Evolutionary conservation across 1,140 invertebrate genomes (phyloP).

Genomic region (Trypoxylus dichotomus): DNA sequence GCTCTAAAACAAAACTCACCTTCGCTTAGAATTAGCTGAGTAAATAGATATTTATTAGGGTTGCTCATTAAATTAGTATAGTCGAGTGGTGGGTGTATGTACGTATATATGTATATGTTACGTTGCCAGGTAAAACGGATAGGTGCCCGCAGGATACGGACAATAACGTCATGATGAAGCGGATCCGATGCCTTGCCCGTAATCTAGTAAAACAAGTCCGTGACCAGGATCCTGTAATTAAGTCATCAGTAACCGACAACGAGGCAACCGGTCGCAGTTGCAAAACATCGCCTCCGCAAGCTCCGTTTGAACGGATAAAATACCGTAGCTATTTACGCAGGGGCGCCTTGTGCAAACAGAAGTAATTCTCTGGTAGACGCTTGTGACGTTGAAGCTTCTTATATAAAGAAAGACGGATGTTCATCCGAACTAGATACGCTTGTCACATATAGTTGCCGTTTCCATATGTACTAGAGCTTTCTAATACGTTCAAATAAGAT

Average conservation of each 20-base stretch:
- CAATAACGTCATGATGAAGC: background rate
- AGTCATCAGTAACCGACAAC: conserved; percentile 1
- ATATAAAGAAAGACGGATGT: background rate
- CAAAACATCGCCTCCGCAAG: background rate
- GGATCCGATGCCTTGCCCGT: background rate
- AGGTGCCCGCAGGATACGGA: background rate
- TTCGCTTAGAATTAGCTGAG: background rate
- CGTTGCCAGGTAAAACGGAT: background rate
- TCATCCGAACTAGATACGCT: background rate
- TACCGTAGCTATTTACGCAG: background rate
- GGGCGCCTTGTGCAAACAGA: background rate
- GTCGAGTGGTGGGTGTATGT: background rate
- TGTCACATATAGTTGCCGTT: no score
- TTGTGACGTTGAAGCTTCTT: background rate
- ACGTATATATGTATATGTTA: background rate
- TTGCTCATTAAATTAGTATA: background rate
- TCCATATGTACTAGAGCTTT: no score
- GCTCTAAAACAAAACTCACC: no score
- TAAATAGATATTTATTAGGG: background rate
- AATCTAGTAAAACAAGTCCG: conserved; percentile 6
- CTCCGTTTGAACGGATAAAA: background rate
- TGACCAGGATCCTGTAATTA: background rate
- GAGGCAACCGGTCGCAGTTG: background rate
- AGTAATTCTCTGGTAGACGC: background rate
- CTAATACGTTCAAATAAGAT: no score